A percentile compares a stretch with the other conserved stretches of the same genome.
Evolutionary conservation across 1,140 invertebrate species (phyloP).

Genomic region (Leptonema lineaticorne): DNA sequence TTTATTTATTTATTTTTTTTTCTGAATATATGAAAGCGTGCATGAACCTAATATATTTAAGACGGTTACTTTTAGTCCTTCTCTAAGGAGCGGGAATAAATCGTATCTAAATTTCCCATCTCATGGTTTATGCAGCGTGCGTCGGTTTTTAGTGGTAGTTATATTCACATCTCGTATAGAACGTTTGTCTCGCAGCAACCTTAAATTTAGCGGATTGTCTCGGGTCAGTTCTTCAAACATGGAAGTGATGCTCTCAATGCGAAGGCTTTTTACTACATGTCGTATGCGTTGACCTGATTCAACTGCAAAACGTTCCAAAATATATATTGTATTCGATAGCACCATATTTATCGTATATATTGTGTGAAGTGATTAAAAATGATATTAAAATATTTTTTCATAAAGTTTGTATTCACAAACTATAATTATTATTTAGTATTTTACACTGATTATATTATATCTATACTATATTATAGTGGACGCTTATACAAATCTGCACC

Average conservation of each 20-base stretch:
- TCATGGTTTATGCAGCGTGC: slow-evolving; percentile 1
- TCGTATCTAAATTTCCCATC: slow-evolving; percentile 4
- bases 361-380: too few species aligned
- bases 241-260: background rate
- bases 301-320: background rate
- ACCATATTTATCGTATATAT: too few species aligned
- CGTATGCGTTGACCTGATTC: slow-evolving; percentile 13
- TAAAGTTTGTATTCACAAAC: too few species aligned
- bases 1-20: too few species aligned
- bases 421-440: too few species aligned
- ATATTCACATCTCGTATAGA: background rate
- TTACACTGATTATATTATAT: too few species aligned
- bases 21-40: too few species aligned
- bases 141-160: background rate
- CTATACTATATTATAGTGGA: too few species aligned
- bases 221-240: slow-evolving; percentile 1
- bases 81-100: slow-evolving; percentile 4
- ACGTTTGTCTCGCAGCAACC: background rate
- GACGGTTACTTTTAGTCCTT: background rate
- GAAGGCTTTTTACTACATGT: background rate
- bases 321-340: too few species aligned
- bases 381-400: too few species aligned
- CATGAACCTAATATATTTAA: too few species aligned
- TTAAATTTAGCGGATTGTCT: background rate
- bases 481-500: too few species aligned